Conservation (phyloP, 2,113 vertebrate species). For the Trachemys scripta region DNA sequence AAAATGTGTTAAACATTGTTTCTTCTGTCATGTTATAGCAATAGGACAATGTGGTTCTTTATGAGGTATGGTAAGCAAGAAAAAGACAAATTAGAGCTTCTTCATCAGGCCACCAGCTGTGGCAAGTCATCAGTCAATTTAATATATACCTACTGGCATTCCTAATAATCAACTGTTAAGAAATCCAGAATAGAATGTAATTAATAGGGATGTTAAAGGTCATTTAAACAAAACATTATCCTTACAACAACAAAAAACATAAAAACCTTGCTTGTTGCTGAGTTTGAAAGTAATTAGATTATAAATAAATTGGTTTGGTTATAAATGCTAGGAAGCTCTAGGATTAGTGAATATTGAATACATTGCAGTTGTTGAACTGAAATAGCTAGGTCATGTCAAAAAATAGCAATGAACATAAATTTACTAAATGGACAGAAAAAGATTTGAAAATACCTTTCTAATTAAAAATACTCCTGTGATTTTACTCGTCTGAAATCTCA, state of each 20-base stretch:
- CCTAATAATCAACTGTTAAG: constrained; percentile 33
- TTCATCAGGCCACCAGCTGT: constrained; percentile 19
- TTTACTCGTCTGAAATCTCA: background rate
- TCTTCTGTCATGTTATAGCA: background rate
- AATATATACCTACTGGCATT: constrained; percentile 9
- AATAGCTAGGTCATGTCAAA: background rate
- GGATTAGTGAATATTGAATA: background rate
- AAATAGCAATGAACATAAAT: background rate
- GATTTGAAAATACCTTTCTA: background rate
- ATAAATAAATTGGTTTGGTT: background rate
- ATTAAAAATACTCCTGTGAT: background rate
- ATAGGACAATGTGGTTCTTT: background rate
- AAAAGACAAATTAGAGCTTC: background rate
- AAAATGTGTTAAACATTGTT: background rate
- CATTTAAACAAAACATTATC: background rate
- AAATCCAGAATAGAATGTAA: background rate
- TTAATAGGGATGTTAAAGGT: background rate
- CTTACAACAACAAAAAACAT: background rate
- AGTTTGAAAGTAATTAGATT: background rate
- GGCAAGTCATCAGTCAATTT: background rate
- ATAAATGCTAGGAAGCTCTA: background rate
- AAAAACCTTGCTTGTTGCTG: background rate
- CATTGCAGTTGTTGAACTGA: background rate
- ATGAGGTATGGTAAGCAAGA: constrained; percentile 5
- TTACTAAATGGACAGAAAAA: background rate